phyloP scores from a whole-genome alignment of 2,888 invertebrate species.

The Endomychus coccineus region DNA sequence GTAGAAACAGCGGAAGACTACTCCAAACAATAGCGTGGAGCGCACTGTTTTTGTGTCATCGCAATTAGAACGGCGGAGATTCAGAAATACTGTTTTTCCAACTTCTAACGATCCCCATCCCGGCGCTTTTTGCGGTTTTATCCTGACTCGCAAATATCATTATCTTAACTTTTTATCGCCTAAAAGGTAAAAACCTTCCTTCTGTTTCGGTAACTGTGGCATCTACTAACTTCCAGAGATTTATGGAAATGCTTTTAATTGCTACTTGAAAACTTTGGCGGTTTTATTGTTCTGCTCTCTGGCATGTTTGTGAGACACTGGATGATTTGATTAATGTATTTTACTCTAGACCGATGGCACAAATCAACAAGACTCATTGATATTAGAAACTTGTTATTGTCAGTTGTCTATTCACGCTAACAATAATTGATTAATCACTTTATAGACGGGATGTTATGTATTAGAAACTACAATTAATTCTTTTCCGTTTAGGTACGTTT shows the following conservation, averaged over 20 bases:
- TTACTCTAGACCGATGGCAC: too few species aligned
- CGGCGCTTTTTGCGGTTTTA: constrained; percentile 32
- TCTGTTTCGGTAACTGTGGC: constrained; percentile 19
- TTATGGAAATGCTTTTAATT: neutral
- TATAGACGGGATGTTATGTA: too few species aligned
- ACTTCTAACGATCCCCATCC: constrained; percentile 33
- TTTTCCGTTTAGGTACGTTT: too few species aligned
- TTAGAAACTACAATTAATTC: too few species aligned
- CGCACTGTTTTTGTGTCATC: constrained; percentile 41
- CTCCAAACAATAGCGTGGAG: constrained; percentile 44
- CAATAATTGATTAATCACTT: too few species aligned
- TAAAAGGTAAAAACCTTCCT: constrained; percentile 29
- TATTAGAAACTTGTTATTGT: too few species aligned
- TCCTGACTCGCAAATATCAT: constrained; percentile 37
- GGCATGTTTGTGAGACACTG: neutral
- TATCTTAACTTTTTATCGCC: constrained; percentile 32
- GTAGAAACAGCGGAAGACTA: constrained; percentile 46
- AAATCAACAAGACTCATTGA: too few species aligned
- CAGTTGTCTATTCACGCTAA: too few species aligned
- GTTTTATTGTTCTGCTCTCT: neutral
- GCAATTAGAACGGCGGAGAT: constrained; percentile 43
- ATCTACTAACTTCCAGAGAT: constrained; percentile 3
- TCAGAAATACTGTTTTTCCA: constrained; percentile 39
- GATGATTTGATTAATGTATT: neutral
- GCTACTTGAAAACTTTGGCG: neutral